Evolutionary conservation across 1,140 invertebrate species (phyloP).

Genomic region (Acromyrmex echinatior): DNA sequence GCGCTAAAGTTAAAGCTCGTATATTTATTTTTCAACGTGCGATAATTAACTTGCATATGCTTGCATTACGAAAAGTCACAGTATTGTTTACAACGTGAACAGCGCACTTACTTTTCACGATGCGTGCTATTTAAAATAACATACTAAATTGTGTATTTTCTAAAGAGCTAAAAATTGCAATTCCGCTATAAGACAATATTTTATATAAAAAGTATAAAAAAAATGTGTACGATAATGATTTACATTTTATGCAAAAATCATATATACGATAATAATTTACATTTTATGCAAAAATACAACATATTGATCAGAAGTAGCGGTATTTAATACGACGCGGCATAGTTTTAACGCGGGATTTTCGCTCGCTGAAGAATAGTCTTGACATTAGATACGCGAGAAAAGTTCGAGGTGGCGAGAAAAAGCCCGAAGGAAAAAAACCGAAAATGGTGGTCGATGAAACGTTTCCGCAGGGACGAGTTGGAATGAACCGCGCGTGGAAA

Average conservation of each 20-base stretch:
- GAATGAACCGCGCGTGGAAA: slow-evolving; percentile 73
- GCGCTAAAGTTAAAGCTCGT: not conserved
- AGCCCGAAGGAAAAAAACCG: slow-evolving; percentile 49
- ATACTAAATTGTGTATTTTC: not conserved
- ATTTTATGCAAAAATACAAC: not conserved
- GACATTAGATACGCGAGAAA: slow-evolving; percentile 73
- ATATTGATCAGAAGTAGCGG: too few species aligned
- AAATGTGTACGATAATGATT: not conserved
- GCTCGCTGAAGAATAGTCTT: slow-evolving; percentile 41
- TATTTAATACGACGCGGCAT: slow-evolving; percentile 40
- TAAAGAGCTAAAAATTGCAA: not conserved
- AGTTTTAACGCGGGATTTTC: slow-evolving; percentile 50
- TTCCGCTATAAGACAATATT: not conserved
- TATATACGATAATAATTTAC: not conserved
- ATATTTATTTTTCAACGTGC: slow-evolving; percentile 49
- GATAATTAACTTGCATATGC: slow-evolving; percentile 43
- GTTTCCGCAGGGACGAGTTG: slow-evolving; percentile 81
- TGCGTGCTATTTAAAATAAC: slow-evolving; percentile 30
- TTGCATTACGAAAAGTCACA: slow-evolving; percentile 4
- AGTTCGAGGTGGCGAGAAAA: slow-evolving; percentile 68
- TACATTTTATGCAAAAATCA: not conserved
- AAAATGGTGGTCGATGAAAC: slow-evolving; percentile 82
- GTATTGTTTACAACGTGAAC: slow-evolving; percentile 29
- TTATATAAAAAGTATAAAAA: not conserved
- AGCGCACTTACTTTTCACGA: not conserved